Conservation (phyloP, 1,140 invertebrate species). For the Medauroidea extradentata region DNA sequence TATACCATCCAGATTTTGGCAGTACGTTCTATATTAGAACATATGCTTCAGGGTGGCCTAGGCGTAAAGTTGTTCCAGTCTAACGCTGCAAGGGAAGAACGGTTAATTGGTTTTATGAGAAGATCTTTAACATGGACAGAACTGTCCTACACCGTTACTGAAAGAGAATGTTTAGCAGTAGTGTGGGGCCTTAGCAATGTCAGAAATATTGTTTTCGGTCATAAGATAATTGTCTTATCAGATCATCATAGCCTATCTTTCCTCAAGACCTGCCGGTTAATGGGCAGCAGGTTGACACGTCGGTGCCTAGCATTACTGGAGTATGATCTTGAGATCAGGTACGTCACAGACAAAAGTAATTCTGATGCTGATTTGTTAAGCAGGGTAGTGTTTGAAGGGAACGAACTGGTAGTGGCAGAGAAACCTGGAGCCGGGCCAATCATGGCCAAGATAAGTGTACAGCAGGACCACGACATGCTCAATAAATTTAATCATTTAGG, state of each 20-base stretch:
- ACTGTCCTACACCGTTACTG: neutral
- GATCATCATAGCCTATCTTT: neutral
- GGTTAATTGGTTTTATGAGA: neutral
- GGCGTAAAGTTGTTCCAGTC: neutral
- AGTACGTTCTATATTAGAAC: neutral
- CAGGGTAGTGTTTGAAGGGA: neutral
- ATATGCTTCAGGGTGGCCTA: neutral
- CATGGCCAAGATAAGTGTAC: neutral
- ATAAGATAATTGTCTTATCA: neutral
- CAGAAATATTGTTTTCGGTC: neutral
- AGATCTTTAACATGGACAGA: neutral
- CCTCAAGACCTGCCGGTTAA: neutral
- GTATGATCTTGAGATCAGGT: neutral
- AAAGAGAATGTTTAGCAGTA: neutral
- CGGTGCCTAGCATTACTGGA: neutral
- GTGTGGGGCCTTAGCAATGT: neutral
- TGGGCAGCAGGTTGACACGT: neutral
- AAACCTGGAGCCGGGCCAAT: neutral
- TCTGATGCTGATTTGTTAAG: neutral
- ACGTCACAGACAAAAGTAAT: neutral
- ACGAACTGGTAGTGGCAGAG: neutral
- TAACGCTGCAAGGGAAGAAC: neutral
- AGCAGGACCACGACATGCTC: neutral
- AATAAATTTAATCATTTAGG: neutral
- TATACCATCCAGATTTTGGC: neutral